A percentile compares a stretch with the other conserved stretches of the same genome.
phyloP scores from a whole-genome alignment of 2,888 invertebrate species.

The Ashinkailepas kermadecensis region DNA sequence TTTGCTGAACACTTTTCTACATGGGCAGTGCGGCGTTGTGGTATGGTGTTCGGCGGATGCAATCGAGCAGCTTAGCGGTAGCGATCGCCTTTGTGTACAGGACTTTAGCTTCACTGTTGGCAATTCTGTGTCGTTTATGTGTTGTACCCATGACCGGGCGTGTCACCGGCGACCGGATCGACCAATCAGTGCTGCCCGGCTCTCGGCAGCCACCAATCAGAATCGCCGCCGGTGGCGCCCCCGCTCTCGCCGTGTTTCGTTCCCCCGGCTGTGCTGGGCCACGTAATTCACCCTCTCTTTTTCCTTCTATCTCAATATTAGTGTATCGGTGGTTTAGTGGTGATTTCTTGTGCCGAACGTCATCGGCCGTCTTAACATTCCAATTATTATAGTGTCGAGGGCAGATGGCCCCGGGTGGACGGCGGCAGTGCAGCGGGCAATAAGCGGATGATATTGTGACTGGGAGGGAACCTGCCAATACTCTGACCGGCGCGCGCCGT shows the following conservation, averaged over 20 bases:
- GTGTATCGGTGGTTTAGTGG: slow-evolving; percentile 21
- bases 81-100: slow-evolving; percentile 21
- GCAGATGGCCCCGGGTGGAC: not conserved
- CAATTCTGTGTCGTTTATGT: slow-evolving; percentile 18
- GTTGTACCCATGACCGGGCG: not conserved
- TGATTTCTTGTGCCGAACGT: not conserved
- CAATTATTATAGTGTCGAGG: slow-evolving; percentile 12
- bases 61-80: not conserved
- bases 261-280: not conserved
- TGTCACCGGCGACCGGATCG: not conserved
- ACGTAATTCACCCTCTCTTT: not conserved
- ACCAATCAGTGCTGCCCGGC: not conserved
- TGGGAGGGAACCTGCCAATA: slow-evolving; percentile 11
- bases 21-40: slow-evolving; percentile 18
- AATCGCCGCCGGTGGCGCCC: not conserved
- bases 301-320: slow-evolving; percentile 1
- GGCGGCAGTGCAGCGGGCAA: not conserved
- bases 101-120: slow-evolving; percentile 18
- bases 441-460: slow-evolving; percentile 9
- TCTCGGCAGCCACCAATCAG: not conserved
- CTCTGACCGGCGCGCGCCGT: not conserved
- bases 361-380: slow-evolving; percentile 1
- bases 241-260: slow-evolving; percentile 6
- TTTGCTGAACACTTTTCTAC: slow-evolving; percentile 17
- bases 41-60: slow-evolving; percentile 10